phyloP scores from a whole-genome alignment of 2,797 vertebrate species.

The Gymnodraco acuticeps region DNA sequence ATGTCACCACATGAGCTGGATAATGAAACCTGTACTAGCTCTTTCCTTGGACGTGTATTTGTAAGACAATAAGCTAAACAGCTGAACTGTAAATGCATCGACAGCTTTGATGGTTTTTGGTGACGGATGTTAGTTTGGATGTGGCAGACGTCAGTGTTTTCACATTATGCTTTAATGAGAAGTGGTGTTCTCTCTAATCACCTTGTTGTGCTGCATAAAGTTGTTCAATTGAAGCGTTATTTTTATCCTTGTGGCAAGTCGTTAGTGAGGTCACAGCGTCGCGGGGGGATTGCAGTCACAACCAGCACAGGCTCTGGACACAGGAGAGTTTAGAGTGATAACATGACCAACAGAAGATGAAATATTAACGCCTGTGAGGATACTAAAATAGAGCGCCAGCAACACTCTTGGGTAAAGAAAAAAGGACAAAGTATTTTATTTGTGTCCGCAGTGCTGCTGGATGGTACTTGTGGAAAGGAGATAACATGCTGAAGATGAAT shows the following conservation, averaged over 20 bases:
- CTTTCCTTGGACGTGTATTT: constrained; percentile 2
- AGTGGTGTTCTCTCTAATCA: constrained; percentile 36
- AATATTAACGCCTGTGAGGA: constrained; percentile 73
- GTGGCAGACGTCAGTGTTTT: constrained; percentile 4
- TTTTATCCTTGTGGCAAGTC: constrained; percentile 31
- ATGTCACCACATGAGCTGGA: not conserved
- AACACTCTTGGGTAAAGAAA: constrained; percentile 45
- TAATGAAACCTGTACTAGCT: not conserved
- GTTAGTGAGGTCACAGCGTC: constrained; percentile 48
- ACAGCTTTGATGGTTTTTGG: constrained; percentile 9
- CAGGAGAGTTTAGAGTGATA: constrained; percentile 55
- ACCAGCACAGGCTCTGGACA: constrained; percentile 54
- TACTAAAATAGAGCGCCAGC: constrained; percentile 71
- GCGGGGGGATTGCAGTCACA: constrained; percentile 53
- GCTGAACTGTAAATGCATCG: not conserved
- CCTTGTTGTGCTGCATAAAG: constrained; percentile 23
- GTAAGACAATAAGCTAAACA: not conserved
- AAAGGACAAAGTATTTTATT: constrained; percentile 51
- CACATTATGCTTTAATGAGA: constrained; percentile 40
- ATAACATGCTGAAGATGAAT: not conserved
- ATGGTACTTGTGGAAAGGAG: constrained; percentile 12
- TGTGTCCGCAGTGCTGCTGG: constrained; percentile 15
- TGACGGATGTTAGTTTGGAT: constrained; percentile 14
- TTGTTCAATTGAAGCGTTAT: constrained; percentile 29
- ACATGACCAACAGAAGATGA: constrained; percentile 63